A percentile compares a stretch with the other conserved stretches of the same genome.
Conservation (phyloP, 2,888 invertebrate genomes). For the Danaus chrysippus region DNA sequence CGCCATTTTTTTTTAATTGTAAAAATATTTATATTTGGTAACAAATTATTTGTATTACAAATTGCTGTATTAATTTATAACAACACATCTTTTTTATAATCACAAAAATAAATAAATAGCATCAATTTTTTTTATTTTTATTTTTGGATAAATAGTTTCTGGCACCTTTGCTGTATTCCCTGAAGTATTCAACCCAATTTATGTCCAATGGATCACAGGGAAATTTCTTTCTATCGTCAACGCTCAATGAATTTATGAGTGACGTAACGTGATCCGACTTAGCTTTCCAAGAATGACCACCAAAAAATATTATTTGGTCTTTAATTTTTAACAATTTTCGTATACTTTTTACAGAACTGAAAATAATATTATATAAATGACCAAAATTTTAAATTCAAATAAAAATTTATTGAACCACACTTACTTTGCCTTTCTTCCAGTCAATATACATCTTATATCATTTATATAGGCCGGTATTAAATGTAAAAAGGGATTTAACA, state of each 20-base stretch:
- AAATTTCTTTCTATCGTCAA: neutral
- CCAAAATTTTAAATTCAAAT: neutral
- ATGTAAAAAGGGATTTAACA: neutral
- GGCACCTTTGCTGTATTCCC: neutral
- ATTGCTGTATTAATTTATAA: no score
- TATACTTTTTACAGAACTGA: neutral
- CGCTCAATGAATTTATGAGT: neutral
- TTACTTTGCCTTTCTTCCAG: neutral
- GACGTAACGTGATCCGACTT: neutral
- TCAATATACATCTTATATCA: neutral
- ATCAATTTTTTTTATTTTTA: neutral
- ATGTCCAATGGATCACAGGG: constrained; percentile 3
- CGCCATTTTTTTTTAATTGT: no score
- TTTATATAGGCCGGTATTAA: neutral
- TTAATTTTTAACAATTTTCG: neutral
- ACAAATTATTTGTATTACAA: no score
- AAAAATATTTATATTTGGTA: no score
- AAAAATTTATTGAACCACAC: neutral
- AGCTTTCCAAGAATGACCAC: neutral
- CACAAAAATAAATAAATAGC: no score
- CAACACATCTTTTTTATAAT: no score
- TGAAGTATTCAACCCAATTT: neutral
- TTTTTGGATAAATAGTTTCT: neutral
- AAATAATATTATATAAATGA: neutral
- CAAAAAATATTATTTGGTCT: neutral